Conservation (phyloP, 2,888 invertebrate species). For the Drosophila mimica region DNA sequence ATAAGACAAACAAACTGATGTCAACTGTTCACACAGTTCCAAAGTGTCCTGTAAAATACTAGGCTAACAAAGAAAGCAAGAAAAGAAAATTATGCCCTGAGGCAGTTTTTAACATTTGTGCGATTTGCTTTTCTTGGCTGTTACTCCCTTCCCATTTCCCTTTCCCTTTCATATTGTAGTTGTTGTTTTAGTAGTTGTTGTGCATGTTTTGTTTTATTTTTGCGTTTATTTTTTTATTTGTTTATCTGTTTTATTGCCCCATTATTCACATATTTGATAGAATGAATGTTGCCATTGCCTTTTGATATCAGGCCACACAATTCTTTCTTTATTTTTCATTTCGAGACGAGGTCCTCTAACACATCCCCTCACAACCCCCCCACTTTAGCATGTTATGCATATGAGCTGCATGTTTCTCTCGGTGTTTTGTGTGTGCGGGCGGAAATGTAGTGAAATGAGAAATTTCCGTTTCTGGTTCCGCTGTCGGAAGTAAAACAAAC, state of each 20-base stretch:
- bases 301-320: constrained; percentile 59
- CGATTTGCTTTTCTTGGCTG: constrained; percentile 52
- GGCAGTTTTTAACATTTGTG: constrained; percentile 71
- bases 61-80: constrained; percentile 24
- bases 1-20: constrained; percentile 56
- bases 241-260: constrained; percentile 68
- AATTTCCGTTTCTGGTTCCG: constrained; percentile 81
- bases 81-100: constrained; percentile 64
- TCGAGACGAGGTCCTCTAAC: constrained; percentile 37
- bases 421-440: constrained; percentile 34
- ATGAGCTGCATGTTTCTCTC: constrained; percentile 54
- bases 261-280: constrained; percentile 75
- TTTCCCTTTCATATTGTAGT: background rate
- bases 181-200: constrained; percentile 21
- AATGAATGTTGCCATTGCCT: constrained; percentile 64
- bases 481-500: constrained; percentile 78
- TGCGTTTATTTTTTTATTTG: constrained; percentile 30
- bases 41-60: constrained; percentile 40
- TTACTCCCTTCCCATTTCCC: background rate
- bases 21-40: constrained; percentile 56
- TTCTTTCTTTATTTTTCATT: constrained; percentile 70
- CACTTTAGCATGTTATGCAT: constrained; percentile 61
- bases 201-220: constrained; percentile 18
- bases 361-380: background rate
- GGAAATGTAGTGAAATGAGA: constrained; percentile 80